Percentiles rank a stretch among this genome's conserved stretches.
Conservation (phyloP, 2,888 invertebrate genomes). For the Heteropelma amictum region DNA sequence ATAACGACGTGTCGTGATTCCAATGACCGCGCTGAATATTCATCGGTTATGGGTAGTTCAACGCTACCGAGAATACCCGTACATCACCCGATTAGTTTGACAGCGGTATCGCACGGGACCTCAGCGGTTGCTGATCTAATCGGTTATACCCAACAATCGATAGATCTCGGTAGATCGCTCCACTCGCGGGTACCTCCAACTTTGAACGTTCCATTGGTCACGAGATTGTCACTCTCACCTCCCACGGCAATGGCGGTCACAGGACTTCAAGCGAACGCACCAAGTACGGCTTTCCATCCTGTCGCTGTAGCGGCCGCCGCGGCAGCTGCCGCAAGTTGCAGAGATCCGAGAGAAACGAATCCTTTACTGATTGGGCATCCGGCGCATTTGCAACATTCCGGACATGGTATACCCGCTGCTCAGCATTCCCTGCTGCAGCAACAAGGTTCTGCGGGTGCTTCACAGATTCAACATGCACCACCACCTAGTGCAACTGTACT, state of each 20-base stretch:
- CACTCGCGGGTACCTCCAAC: slow-evolving; percentile 63
- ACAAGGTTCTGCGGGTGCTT: slow-evolving; percentile 42
- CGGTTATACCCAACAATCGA: slow-evolving; percentile 66
- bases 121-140: slow-evolving; percentile 62
- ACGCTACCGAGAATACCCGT: slow-evolving; percentile 39
- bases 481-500: slow-evolving; percentile 65
- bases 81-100: slow-evolving; percentile 55
- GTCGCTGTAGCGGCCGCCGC: slow-evolving; percentile 56
- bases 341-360: slow-evolving; percentile 65
- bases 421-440: slow-evolving; percentile 66
- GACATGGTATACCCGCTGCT: slow-evolving; percentile 39
- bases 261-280: slow-evolving; percentile 65
- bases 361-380: slow-evolving; percentile 63
- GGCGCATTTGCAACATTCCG: slow-evolving; percentile 66
- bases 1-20: slow-evolving; percentile 61
- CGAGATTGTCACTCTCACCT: slow-evolving; percentile 76
- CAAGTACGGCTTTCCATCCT: slow-evolving; percentile 69
- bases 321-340: slow-evolving; percentile 28
- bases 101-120: slow-evolving; percentile 27
- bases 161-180: slow-evolving; percentile 67
- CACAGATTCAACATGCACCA: slow-evolving; percentile 71
- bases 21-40: slow-evolving; percentile 65
- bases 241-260: slow-evolving; percentile 74
- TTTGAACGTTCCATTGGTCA: slow-evolving; percentile 69
- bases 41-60: slow-evolving; percentile 56